phyloP scores from a whole-genome alignment of 2,888 invertebrate species.

The Rhodophaea formosa region DNA sequence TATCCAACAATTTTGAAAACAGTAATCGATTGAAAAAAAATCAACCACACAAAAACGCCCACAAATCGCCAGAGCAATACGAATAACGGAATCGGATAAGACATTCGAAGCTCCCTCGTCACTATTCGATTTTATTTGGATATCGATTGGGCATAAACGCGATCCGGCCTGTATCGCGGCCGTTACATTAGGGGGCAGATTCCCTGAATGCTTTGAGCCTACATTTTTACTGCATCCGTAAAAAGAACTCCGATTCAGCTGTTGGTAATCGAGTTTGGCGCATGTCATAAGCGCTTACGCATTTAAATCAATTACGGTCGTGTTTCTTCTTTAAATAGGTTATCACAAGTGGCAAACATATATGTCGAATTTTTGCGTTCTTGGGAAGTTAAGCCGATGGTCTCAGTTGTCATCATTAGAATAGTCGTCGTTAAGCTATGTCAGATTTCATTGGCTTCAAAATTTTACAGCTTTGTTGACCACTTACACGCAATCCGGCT shows the following conservation, averaged over 20 bases:
- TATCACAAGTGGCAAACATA: too few species aligned
- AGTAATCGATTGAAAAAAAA: neutral
- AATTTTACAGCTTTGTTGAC: too few species aligned
- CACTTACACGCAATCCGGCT: slow-evolving; percentile 56
- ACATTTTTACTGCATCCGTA: slow-evolving; percentile 78
- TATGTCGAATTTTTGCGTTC: too few species aligned
- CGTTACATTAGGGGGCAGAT: slow-evolving; percentile 70
- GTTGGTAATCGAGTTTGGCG: slow-evolving; percentile 48
- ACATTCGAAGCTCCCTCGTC: slow-evolving; percentile 19
- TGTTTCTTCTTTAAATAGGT: too few species aligned
- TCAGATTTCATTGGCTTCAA: too few species aligned
- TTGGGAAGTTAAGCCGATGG: too few species aligned
- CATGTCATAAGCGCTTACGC: slow-evolving; percentile 25
- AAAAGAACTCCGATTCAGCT: slow-evolving; percentile 78
- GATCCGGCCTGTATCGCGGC: slow-evolving; percentile 57
- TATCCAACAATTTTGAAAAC: too few species aligned
- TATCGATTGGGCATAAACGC: slow-evolving; percentile 57
- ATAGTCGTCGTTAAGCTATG: too few species aligned
- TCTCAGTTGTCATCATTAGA: too few species aligned
- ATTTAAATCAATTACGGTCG: too few species aligned
- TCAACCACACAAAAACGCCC: neutral
- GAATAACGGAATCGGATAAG: slow-evolving; percentile 9
- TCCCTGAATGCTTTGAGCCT: slow-evolving; percentile 69
- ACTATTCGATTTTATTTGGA: slow-evolving; percentile 53
- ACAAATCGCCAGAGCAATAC: neutral